phyloP scores from a whole-genome alignment of 2,888 invertebrate genomes.

The Agrilus cyanescens region DNA sequence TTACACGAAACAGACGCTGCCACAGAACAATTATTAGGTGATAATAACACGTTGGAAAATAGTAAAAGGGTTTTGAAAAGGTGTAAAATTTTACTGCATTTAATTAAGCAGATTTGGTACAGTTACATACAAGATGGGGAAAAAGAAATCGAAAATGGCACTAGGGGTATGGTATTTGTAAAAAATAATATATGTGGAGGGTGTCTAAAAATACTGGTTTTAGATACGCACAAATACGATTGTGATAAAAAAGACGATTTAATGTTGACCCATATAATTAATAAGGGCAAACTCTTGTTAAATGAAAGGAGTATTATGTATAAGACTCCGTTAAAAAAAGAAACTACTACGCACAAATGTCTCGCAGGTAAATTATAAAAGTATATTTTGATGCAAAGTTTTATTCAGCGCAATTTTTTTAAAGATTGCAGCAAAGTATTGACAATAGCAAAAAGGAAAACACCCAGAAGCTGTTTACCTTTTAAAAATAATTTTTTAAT shows the following conservation, averaged over 20 bases:
- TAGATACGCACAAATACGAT: not conserved
- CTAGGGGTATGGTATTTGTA: not conserved
- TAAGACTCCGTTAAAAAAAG: conserved; percentile 19
- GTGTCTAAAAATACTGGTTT: conserved; percentile 3
- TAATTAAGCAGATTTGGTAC: conserved; percentile 20
- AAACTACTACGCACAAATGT: not conserved
- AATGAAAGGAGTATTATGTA: conserved; percentile 29
- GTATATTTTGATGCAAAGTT: no score
- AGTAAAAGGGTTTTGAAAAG: conserved; percentile 23
- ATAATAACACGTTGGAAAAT: conserved; percentile 11
- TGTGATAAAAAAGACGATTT: conserved; percentile 6
- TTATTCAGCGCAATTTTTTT: no score
- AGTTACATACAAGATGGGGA: conserved; percentile 17
- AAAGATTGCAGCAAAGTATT: no score
- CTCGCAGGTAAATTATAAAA: no score
- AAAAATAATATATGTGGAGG: not conserved
- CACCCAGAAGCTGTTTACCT: no score
- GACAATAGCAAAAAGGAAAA: no score
- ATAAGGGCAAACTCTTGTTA: conserved; percentile 25
- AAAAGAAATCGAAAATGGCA: conserved; percentile 5
- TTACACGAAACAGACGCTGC: conserved; percentile 22
- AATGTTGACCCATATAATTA: conserved; percentile 21
- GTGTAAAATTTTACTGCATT: conserved; percentile 23
- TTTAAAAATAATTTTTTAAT: no score
- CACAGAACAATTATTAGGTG: conserved; percentile 16